Percentiles rank a stretch among this genome's conserved stretches.
phyloP scores from a whole-genome alignment of 2,797 vertebrate genomes.

The Protosalanx chinensis region DNA sequence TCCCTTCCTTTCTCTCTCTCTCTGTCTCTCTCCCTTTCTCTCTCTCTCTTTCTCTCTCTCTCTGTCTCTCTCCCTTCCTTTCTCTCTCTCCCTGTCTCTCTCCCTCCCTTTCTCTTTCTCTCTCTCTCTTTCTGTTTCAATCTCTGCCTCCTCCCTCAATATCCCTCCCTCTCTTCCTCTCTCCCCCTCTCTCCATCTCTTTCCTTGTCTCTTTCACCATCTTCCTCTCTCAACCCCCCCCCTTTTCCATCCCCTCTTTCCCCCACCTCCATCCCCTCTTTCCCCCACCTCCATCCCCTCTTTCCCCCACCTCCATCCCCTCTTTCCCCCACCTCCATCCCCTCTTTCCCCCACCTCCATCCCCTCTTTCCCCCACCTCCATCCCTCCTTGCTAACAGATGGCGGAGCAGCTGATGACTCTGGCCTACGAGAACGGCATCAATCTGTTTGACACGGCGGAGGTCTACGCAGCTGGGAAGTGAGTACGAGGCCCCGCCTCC shows the following conservation, averaged over 20 bases:
- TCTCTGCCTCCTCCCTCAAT: not conserved
- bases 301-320: no score
- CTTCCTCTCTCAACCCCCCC: no score
- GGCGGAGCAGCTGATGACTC: conserved; percentile 97
- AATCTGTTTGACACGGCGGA: conserved; percentile 99
- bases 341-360: no score
- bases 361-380: not conserved
- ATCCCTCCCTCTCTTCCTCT: not conserved
- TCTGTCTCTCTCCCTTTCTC: not conserved
- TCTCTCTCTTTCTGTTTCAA: no score
- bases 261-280: no score
- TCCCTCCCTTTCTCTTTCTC: not conserved
- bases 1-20: conserved; percentile 10
- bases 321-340: no score
- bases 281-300: no score
- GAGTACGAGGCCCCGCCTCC: conserved; percentile 65
- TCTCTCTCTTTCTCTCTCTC: no score
- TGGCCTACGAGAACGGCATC: conserved; percentile 98
- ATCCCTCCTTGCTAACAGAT: conserved; percentile 71
- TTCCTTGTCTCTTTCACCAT: no score
- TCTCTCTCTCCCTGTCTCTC: not conserved
- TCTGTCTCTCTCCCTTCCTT: no score
- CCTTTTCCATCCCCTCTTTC: no score
- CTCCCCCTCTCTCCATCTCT: no score
- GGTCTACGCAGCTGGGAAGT: conserved; percentile 98